Evolutionary conservation across 2,113 vertebrate species (phyloP).

Genomic region (Callopanchax toddi): DNA sequence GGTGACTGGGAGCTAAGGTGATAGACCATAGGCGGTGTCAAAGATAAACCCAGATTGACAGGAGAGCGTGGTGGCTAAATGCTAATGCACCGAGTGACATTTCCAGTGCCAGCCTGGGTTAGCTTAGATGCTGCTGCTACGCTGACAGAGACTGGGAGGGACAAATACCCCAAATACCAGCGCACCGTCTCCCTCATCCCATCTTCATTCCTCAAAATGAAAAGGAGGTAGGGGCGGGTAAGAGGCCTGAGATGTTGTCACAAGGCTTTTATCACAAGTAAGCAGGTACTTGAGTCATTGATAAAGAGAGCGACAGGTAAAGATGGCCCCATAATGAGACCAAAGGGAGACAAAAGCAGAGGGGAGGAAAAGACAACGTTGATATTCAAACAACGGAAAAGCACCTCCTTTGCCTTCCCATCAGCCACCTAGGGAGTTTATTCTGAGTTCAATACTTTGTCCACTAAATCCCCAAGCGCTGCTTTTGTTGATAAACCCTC

Average conservation of each 20-base stretch:
- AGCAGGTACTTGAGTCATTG: slow-evolving; percentile 49
- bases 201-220: slow-evolving; percentile 40
- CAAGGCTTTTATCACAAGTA: slow-evolving; percentile 56
- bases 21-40: slow-evolving; percentile 69
- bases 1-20: slow-evolving; percentile 49
- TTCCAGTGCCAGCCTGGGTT: slow-evolving; percentile 68
- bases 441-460: slow-evolving; percentile 35
- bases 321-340: slow-evolving; percentile 39
- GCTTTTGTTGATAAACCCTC: slow-evolving; percentile 63
- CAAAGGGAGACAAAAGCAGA: slow-evolving; percentile 36
- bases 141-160: slow-evolving; percentile 55
- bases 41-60: slow-evolving; percentile 83
- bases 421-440: slow-evolving; percentile 54
- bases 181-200: slow-evolving; percentile 9
- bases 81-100: slow-evolving; percentile 83
- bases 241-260: slow-evolving; percentile 52
- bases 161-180: slow-evolving; percentile 54
- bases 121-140: slow-evolving; percentile 60
- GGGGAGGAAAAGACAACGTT: slow-evolving; percentile 25
- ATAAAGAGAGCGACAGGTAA: slow-evolving; percentile 44
- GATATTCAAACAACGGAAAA: slow-evolving; percentile 48
- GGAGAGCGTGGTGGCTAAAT: slow-evolving; percentile 76
- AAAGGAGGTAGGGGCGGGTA: slow-evolving; percentile 27
- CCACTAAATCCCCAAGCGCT: slow-evolving; percentile 52
- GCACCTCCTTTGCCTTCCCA: slow-evolving; percentile 27